Conservation (phyloP, 2,888 invertebrate species). For the Byasa hedistus region DNA sequence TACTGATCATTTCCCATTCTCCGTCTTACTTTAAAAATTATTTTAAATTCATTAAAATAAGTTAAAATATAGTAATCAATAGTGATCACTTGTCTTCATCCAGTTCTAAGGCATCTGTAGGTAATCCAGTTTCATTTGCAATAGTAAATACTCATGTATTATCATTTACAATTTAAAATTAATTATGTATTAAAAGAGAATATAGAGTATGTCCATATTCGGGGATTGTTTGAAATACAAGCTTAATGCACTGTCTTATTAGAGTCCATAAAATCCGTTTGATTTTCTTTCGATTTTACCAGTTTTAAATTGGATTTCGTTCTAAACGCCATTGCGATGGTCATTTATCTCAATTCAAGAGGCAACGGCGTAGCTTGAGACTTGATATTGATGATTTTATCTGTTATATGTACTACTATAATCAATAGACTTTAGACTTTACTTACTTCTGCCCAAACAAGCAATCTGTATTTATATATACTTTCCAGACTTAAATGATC, state of each 20-base stretch:
- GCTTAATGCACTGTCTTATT: background rate
- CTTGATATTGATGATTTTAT: conserved; percentile 14
- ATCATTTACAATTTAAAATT: background rate
- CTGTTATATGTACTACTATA: background rate
- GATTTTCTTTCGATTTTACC: conserved; percentile 9
- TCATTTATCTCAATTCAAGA: conserved; percentile 67
- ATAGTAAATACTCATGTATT: no score
- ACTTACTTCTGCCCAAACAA: background rate
- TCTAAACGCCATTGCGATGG: conserved; percentile 60
- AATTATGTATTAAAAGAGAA: no score
- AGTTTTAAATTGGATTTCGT: conserved; percentile 40
- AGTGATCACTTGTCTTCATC: no score
- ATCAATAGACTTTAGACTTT: conserved; percentile 1
- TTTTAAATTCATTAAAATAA: no score
- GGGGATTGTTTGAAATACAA: background rate
- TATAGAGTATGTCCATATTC: background rate
- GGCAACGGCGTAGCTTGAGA: conserved; percentile 38
- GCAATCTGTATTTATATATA: no score
- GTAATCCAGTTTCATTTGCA: no score
- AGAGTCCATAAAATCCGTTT: background rate
- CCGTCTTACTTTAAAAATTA: no score
- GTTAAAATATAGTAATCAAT: no score
- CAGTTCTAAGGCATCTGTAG: no score
- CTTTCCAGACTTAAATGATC: no score
- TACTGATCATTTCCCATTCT: no score